Conservation (phyloP, 2,888 invertebrate genomes). For the Trichopoda pennipes region DNA sequence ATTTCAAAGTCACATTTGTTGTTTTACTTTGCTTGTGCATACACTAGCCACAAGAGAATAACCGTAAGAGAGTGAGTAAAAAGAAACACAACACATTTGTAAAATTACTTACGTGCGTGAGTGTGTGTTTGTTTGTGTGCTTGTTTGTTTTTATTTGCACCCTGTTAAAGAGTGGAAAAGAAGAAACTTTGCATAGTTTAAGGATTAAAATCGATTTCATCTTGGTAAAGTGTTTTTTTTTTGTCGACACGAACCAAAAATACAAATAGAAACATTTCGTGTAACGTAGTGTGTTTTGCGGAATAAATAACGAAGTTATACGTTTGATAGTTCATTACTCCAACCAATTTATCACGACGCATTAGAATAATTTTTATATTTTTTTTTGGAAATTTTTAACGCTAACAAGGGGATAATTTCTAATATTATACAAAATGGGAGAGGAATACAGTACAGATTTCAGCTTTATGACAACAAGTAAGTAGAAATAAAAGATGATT, state of each 20-base stretch:
- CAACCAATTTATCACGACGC: slow-evolving; percentile 24
- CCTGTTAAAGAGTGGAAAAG: slow-evolving; percentile 23
- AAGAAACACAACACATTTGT: neutral
- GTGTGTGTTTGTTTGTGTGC: slow-evolving; percentile 39
- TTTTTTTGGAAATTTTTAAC: neutral
- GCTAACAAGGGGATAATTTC: neutral
- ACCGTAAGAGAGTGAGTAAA: slow-evolving; percentile 11
- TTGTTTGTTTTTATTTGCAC: slow-evolving; percentile 37
- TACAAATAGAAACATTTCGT: slow-evolving; percentile 27
- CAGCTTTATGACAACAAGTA: slow-evolving; percentile 79
- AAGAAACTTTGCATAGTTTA: slow-evolving; percentile 56
- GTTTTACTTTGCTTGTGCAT: slow-evolving; percentile 33
- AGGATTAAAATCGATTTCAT: slow-evolving; percentile 60
- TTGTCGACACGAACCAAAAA: slow-evolving; percentile 10
- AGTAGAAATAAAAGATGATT: slow-evolving; percentile 66
- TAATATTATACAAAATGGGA: slow-evolving; percentile 74
- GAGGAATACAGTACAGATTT: slow-evolving; percentile 79
- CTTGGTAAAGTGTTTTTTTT: slow-evolving; percentile 15
- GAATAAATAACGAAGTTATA: neutral
- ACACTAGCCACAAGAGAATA: slow-evolving; percentile 30
- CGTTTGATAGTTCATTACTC: neutral
- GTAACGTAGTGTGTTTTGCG: neutral
- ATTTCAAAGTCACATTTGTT: slow-evolving; percentile 63
- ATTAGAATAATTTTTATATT: slow-evolving; percentile 9
- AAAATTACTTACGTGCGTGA: neutral